Percentiles rank a stretch among this genome's conserved stretches.
These are phyloP conservation scores for Cettia cetti DNA, from an alignment of 2,113 vertebrate genomes.

Conservation along the genomic window DNA sequence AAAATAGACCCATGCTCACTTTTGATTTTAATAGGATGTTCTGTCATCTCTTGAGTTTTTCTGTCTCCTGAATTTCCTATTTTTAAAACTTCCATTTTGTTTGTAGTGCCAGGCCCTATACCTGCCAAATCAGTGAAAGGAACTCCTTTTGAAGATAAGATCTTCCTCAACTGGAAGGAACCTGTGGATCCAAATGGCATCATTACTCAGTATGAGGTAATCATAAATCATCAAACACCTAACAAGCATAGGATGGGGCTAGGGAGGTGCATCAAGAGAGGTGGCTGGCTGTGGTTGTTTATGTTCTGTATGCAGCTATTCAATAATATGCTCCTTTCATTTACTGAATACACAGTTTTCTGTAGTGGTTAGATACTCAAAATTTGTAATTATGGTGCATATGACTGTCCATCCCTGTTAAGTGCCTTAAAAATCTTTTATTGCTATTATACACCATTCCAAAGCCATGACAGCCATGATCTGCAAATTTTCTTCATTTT, in stretches of 20 bases:
- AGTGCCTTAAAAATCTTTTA: background rate
- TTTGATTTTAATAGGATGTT: background rate
- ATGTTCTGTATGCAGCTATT: background rate
- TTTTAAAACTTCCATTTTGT: conserved; percentile 1
- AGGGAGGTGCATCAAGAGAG: background rate
- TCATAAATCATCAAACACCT: background rate
- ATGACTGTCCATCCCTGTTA: background rate
- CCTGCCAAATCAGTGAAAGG: conserved; percentile 89
- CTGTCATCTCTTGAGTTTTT: background rate
- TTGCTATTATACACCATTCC: background rate
- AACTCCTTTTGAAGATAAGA: conserved; percentile 95
- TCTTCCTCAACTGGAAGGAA: conserved; percentile 96
- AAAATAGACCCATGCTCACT: background rate
- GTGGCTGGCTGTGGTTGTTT: background rate
- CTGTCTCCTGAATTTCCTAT: background rate
- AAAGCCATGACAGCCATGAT: background rate
- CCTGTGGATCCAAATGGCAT: conserved; percentile 94
- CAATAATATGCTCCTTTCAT: background rate
- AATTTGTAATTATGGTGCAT: background rate
- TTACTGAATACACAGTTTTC: background rate
- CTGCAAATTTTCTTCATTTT: background rate
- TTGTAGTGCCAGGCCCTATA: conserved; percentile 91
- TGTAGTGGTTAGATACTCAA: background rate
- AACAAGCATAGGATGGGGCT: background rate
- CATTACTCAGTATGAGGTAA: conserved; percentile 98